These are phyloP conservation scores for Virgularia gustaviana DNA, from an alignment of 92 coral and sea anemone species.

Conservation along the genomic window DNA sequence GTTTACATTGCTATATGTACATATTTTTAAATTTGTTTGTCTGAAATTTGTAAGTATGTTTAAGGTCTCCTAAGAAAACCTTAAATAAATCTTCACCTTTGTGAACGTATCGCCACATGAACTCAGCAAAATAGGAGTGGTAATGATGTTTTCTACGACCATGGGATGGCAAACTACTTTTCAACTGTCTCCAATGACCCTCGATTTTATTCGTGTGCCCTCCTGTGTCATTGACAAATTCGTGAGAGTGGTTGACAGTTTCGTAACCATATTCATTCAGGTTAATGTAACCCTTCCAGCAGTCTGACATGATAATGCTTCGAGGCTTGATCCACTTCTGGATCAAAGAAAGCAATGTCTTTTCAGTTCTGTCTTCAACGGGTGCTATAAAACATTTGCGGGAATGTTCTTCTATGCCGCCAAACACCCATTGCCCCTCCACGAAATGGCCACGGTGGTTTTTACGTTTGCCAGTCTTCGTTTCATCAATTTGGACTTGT, in stretches of 20 bases:
- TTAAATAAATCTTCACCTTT: no score
- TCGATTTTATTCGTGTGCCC: background rate
- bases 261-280: background rate
- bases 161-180: background rate
- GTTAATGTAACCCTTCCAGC: no score
- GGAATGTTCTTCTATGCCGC: constrained; percentile 14
- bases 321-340: constrained; percentile 13
- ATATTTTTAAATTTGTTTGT: no score
- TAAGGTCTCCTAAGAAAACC: no score
- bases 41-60: no score
- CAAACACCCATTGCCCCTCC: constrained; percentile 24
- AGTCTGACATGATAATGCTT: background rate
- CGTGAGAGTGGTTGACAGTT: background rate
- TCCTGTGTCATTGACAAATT: no score
- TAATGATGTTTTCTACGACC: background rate
- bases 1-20: no score
- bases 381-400: constrained; percentile 9
- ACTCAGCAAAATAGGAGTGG: background rate
- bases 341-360: constrained; percentile 2
- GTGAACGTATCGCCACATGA: background rate
- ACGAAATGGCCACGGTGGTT: constrained; percentile 18
- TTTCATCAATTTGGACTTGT: constrained; percentile 16
- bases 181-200: background rate
- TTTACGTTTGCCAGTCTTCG: constrained; percentile 16
- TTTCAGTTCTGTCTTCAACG: constrained; percentile 24